Evolutionary conservation across 2,888 invertebrate species (phyloP).

Genomic region (Syrphus vitripennis): DNA sequence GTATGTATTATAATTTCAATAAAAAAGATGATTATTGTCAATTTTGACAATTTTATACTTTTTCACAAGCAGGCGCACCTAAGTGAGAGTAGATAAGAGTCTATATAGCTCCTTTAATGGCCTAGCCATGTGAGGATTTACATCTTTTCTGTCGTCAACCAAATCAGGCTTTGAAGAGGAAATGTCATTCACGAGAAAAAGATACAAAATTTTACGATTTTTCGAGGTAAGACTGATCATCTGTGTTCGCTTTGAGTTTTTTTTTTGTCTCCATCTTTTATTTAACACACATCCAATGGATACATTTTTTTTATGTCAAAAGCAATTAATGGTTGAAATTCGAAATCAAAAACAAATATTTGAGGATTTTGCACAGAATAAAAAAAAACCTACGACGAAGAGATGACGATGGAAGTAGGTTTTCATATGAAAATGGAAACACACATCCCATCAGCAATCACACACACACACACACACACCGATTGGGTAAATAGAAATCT

Average conservation of each 20-base stretch:
- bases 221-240: constrained; percentile 30
- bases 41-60: constrained; percentile 43
- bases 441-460: neutral
- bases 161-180: constrained; percentile 6
- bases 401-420: neutral
- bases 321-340: constrained; percentile 65
- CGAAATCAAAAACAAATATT: constrained; percentile 68
- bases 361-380: constrained; percentile 31
- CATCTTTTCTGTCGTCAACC: constrained; percentile 32
- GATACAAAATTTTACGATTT: constrained; percentile 48
- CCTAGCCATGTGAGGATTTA: constrained; percentile 1
- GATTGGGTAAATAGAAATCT: constrained; percentile 39
- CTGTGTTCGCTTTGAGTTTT: neutral
- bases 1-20: too few relatives aligned
- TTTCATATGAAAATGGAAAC: constrained; percentile 21
- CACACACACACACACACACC: neutral
- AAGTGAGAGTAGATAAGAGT: constrained; percentile 13
- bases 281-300: neutral
- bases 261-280: neutral
- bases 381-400: neutral
- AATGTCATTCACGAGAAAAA: constrained; percentile 32
- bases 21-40: constrained; percentile 30
- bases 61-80: constrained; percentile 50
- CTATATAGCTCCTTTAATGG: constrained; percentile 53
- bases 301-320: constrained; percentile 44